Evolutionary conservation across 1,140 invertebrate species (phyloP).

Genomic region (Hypsibius dujardini): DNA sequence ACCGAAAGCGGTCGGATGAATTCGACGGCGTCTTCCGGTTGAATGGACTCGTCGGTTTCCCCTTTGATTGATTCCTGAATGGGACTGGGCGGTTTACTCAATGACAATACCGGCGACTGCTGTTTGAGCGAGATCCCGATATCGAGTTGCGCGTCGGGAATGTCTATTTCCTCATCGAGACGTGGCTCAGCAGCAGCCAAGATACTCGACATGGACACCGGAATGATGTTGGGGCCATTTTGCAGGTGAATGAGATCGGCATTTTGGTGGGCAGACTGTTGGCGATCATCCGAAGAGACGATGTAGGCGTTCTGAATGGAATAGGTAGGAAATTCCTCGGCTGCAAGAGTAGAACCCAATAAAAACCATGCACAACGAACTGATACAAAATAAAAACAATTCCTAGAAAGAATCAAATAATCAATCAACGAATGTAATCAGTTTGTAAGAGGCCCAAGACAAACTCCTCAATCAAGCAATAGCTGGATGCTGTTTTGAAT

Average conservation of each 20-base stretch:
- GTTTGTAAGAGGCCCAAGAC: too few relatives aligned
- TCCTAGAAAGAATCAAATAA: too few relatives aligned
- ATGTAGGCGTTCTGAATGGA: constrained; percentile 19
- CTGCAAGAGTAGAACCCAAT: background rate
- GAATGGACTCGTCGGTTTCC: background rate
- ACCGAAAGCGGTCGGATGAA: background rate
- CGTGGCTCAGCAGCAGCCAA: too few relatives aligned
- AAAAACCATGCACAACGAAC: too few relatives aligned
- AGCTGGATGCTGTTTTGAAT: too few relatives aligned
- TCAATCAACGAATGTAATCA: too few relatives aligned
- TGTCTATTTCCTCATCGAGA: background rate
- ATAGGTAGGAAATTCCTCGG: constrained; percentile 16
- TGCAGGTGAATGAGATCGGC: background rate
- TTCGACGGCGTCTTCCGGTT: background rate
- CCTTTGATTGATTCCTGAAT: background rate
- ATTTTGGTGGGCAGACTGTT: constrained; percentile 14
- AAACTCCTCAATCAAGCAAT: too few relatives aligned
- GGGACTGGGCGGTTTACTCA: background rate
- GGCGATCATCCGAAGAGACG: constrained; percentile 8
- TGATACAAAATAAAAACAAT: too few relatives aligned
- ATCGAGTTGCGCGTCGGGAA: background rate
- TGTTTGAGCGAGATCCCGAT: background rate
- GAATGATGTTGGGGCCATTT: background rate
- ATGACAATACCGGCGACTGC: background rate
- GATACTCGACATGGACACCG: too few relatives aligned